Evolutionary conservation across 2,888 invertebrate species (phyloP).

Genomic region (Hedya salicella): DNA sequence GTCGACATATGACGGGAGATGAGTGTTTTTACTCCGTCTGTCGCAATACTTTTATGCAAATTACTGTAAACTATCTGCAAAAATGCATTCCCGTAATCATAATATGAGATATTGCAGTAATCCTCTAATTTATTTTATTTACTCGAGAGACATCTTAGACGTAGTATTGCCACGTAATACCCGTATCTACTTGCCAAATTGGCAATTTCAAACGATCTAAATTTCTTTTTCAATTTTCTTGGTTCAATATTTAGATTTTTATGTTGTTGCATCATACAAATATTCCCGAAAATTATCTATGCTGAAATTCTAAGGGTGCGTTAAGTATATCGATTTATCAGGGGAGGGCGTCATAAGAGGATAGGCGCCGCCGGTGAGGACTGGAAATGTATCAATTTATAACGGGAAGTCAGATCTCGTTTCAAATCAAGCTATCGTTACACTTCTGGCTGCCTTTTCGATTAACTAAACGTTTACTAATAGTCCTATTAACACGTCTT

Average conservation of each 20-base stretch:
- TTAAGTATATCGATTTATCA: slow-evolving; percentile 55
- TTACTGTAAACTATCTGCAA: neutral
- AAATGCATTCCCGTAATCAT: neutral
- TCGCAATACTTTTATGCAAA: slow-evolving; percentile 19
- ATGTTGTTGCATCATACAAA: slow-evolving; percentile 14
- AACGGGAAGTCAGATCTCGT: slow-evolving; percentile 44
- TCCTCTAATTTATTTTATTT: neutral
- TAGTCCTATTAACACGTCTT: slow-evolving; percentile 23
- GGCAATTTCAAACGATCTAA: slow-evolving; percentile 5
- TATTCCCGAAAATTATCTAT: slow-evolving; percentile 36
- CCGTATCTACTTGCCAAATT: slow-evolving; percentile 15
- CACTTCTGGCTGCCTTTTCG: slow-evolving; percentile 59
- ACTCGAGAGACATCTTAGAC: neutral
- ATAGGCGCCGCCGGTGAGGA: slow-evolving; percentile 57
- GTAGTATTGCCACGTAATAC: too few species aligned
- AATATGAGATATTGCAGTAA: neutral
- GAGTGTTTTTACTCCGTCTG: slow-evolving; percentile 14
- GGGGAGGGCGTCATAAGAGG: slow-evolving; percentile 57
- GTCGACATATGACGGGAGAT: slow-evolving; percentile 24
- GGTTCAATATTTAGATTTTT: slow-evolving; percentile 13
- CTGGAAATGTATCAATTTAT: slow-evolving; percentile 57
- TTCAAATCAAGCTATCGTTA: slow-evolving; percentile 45
- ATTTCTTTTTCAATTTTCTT: slow-evolving; percentile 7
- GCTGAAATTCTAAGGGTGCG: slow-evolving; percentile 50
- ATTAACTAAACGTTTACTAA: slow-evolving; percentile 38